Evolutionary conservation across 2,113 vertebrate species (phyloP).

Genomic region (Octodon degus): DNA sequence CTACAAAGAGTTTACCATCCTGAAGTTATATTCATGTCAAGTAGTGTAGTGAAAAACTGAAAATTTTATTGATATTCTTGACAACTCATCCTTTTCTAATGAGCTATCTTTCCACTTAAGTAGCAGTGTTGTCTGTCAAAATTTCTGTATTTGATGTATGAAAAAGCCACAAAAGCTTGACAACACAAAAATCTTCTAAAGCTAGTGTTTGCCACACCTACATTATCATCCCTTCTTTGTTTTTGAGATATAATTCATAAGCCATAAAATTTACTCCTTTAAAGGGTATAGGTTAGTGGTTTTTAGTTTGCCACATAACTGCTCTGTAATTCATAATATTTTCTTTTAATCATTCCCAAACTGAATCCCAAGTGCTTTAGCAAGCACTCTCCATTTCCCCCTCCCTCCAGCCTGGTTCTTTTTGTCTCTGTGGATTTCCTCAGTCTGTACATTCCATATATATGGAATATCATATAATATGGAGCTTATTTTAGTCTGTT

Average conservation of each 20-base stretch:
- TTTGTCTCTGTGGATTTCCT: slow-evolving; percentile 13
- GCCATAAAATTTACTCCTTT: slow-evolving; percentile 24
- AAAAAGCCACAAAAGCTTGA: slow-evolving; percentile 37
- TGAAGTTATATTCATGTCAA: slow-evolving; percentile 38
- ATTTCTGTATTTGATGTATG: neutral
- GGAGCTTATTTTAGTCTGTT: slow-evolving; percentile 11
- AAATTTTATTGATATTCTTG: slow-evolving; percentile 41
- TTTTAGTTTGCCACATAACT: slow-evolving; percentile 33
- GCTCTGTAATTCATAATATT: slow-evolving; percentile 15
- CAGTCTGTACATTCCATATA: neutral
- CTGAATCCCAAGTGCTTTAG: neutral
- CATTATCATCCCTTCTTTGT: neutral
- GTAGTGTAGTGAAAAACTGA: slow-evolving; percentile 51
- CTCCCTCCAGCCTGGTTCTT: neutral
- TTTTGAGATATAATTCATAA: slow-evolving; percentile 41
- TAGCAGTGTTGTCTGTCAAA: neutral
- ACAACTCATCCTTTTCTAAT: slow-evolving; percentile 53
- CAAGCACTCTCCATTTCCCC: neutral
- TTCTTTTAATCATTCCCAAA: neutral
- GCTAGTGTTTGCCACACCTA: slow-evolving; percentile 45
- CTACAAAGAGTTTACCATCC: neutral
- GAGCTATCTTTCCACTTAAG: neutral
- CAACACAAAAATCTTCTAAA: neutral
- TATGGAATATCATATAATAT: neutral
- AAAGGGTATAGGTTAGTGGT: neutral